Evolutionary conservation across 2,888 invertebrate genomes (phyloP).

Genomic region (Agrilus biguttatus): DNA sequence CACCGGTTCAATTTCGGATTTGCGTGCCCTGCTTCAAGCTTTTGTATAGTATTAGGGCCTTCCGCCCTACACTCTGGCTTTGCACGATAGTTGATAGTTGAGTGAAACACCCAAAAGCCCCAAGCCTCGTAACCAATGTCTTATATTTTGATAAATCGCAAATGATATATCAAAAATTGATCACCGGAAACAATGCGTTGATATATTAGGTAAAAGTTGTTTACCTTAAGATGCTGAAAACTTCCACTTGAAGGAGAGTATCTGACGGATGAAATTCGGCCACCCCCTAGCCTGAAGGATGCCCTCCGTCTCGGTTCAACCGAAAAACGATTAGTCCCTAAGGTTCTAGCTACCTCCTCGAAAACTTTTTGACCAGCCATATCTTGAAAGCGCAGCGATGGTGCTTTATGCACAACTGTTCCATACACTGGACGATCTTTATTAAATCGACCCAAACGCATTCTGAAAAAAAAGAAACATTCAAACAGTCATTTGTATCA

Average conservation of each 20-base stretch:
- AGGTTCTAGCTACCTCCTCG: constrained; percentile 37
- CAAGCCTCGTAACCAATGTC: too few species aligned
- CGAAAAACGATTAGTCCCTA: constrained; percentile 31
- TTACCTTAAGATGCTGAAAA: constrained; percentile 59
- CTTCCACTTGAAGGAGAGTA: constrained; percentile 36
- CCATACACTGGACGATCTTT: constrained; percentile 52
- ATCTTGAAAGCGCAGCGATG: constrained; percentile 32
- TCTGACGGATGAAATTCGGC: constrained; percentile 32
- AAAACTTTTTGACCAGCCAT: constrained; percentile 33
- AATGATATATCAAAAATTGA: too few species aligned
- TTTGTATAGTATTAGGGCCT: too few species aligned
- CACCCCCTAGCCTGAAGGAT: constrained; percentile 29
- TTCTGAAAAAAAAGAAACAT: constrained; percentile 17
- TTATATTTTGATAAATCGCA: too few species aligned
- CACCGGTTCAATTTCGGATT: too few species aligned
- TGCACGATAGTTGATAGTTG: too few species aligned
- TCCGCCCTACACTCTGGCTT: too few species aligned
- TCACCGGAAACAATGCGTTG: too few species aligned
- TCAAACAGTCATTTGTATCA: too few species aligned
- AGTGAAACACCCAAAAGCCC: too few species aligned
- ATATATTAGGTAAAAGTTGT: background rate
- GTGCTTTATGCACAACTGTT: constrained; percentile 55
- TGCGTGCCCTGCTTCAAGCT: too few species aligned
- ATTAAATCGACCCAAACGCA: constrained; percentile 27
- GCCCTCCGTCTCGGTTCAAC: constrained; percentile 21